phyloP scores from a whole-genome alignment of 2,797 vertebrate genomes.

The Loriculus beryllinus region DNA sequence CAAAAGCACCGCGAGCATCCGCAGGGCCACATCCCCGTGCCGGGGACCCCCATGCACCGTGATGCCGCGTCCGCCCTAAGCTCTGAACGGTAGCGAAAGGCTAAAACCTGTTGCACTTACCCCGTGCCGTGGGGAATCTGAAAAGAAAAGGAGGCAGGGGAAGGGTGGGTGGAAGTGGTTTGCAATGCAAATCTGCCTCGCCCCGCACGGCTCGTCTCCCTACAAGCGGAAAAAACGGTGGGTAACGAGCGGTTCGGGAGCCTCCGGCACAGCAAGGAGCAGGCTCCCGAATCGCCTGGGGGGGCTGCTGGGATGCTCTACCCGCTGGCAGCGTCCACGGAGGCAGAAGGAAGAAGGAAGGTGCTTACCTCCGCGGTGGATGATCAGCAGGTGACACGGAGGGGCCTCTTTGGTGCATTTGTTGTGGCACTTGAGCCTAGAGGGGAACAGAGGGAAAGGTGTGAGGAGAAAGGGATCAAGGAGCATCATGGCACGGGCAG shows the following conservation, averaged over 20 bases:
- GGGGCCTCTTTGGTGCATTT: slow-evolving; percentile 99
- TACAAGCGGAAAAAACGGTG: slow-evolving; percentile 68
- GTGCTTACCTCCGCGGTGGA: slow-evolving; percentile 91
- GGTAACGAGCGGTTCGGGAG: slow-evolving; percentile 56
- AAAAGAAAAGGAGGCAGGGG: slow-evolving; percentile 72
- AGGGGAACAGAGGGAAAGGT: neutral
- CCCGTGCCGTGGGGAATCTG: slow-evolving; percentile 69
- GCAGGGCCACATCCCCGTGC: neutral
- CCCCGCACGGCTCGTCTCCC: slow-evolving; percentile 65
- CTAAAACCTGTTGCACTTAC: slow-evolving; percentile 64
- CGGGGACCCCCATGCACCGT: slow-evolving; percentile 26
- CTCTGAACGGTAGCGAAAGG: slow-evolving; percentile 49
- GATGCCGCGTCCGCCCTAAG: neutral
- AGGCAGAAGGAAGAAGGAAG: neutral
- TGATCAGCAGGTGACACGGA: slow-evolving; percentile 96
- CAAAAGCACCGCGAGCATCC: slow-evolving; percentile 26
- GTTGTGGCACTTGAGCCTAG: slow-evolving; percentile 99
- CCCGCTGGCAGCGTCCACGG: neutral
- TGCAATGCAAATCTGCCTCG: slow-evolving; percentile 72
- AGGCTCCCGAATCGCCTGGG: slow-evolving; percentile 48
- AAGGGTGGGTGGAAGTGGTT: slow-evolving; percentile 70
- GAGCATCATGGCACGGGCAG: accelerated
- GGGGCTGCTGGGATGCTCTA: neutral
- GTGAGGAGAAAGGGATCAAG: neutral
- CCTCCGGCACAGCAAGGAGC: neutral